These are phyloP conservation scores for Caenorhabditis virilis DNA, from an alignment of 2,888 invertebrate species.

Conservation along the genomic window DNA sequence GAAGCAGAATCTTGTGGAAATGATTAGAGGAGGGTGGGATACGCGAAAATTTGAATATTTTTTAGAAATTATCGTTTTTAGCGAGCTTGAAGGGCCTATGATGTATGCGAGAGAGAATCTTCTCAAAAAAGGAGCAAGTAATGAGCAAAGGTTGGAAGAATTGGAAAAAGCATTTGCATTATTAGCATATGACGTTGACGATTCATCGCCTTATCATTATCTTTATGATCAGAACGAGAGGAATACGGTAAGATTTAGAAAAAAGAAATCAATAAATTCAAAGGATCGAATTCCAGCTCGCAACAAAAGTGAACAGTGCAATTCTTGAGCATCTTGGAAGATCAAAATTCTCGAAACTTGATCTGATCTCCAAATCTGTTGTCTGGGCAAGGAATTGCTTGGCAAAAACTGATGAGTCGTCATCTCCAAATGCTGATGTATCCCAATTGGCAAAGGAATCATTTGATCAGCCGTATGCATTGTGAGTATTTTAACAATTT, in stretches of 20 bases:
- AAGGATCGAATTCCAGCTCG: constrained; percentile 12
- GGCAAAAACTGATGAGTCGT: background rate
- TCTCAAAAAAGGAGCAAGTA: constrained; percentile 6
- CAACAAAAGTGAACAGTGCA: constrained; percentile 21
- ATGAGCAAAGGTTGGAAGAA: constrained; percentile 13
- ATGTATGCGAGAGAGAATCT: constrained; percentile 17
- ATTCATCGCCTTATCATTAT: constrained; percentile 8
- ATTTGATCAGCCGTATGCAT: constrained; percentile 9
- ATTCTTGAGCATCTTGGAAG: constrained; percentile 9
- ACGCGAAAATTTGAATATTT: background rate
- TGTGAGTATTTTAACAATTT: too few species aligned
- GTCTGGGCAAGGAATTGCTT: background rate
- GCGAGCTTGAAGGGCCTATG: constrained; percentile 10
- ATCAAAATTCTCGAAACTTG: constrained; percentile 13
- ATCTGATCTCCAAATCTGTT: constrained; percentile 20
- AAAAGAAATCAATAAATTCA: background rate
- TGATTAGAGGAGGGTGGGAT: constrained; percentile 11
- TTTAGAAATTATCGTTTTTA: background rate
- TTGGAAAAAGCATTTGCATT: constrained; percentile 26
- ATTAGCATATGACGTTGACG: constrained; percentile 14
- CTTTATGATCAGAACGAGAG: constrained; percentile 13
- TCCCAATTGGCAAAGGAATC: constrained; percentile 1
- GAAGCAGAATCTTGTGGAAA: constrained; percentile 29
- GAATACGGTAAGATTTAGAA: constrained; percentile 6
- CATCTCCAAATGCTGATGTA: background rate